Percentiles rank a stretch among this genome's conserved stretches.
phyloP scores from a whole-genome alignment of 92 coral and sea anemone species.

The Pocillopora meandrina region DNA sequence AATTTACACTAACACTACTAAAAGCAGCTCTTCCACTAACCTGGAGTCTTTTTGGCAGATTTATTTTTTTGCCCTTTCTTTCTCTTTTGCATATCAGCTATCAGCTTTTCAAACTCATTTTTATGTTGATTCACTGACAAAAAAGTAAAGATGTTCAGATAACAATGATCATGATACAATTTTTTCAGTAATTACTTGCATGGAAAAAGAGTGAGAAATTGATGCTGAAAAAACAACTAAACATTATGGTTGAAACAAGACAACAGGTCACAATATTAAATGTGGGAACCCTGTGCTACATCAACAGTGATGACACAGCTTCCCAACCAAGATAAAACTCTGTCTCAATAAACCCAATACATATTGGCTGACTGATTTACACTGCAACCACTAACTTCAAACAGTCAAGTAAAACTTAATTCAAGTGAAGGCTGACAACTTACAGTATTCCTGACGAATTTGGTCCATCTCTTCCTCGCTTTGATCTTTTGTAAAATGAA shows the following conservation, averaged over 20 bases:
- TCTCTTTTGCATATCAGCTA: constrained; percentile 65
- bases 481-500: constrained; percentile 67
- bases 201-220: no score
- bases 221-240: no score
- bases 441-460: constrained; percentile 67
- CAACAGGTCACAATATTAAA: no score
- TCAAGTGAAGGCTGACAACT: constrained; percentile 8
- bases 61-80: constrained; percentile 52
- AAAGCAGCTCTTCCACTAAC: not conserved
- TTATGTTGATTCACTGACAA: constrained; percentile 72
- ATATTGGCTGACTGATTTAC: no score
- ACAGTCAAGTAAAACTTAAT: not conserved
- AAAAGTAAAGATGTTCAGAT: no score
- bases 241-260: no score
- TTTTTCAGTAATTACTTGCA: no score
- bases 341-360: no score
- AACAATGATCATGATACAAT: not conserved
- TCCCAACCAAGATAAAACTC: no score
- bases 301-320: no score
- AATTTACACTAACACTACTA: not conserved
- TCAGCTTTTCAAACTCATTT: constrained; percentile 68
- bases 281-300: no score
- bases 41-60: constrained; percentile 15
- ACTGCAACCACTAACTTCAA: no score
- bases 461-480: constrained; percentile 80